Evolutionary conservation across 2,888 invertebrate genomes (phyloP).

Genomic region (Morinoia aosen): DNA sequence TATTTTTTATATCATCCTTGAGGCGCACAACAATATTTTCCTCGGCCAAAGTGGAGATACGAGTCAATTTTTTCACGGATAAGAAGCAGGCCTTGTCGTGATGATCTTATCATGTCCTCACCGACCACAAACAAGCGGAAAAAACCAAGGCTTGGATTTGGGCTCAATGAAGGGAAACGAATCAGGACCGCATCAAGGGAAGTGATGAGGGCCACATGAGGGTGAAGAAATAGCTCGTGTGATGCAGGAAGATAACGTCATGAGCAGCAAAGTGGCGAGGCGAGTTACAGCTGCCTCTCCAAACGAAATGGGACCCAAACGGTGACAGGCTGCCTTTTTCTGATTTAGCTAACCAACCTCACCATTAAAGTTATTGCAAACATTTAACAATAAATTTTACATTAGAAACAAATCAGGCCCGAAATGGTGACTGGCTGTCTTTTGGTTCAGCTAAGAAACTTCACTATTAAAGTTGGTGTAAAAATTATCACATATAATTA

Average conservation of each 20-base stretch:
- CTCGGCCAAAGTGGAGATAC: background rate
- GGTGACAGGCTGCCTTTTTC: too few species aligned
- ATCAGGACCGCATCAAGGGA: background rate
- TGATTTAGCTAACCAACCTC: too few species aligned
- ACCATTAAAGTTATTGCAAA: too few species aligned
- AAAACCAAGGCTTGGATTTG: background rate
- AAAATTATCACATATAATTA: too few species aligned
- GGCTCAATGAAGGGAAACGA: background rate
- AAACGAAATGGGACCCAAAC: background rate
- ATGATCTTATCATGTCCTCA: background rate
- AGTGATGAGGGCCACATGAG: background rate
- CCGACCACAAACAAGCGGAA: background rate
- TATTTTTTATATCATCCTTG: background rate
- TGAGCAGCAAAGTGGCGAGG: background rate
- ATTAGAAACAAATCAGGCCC: too few species aligned
- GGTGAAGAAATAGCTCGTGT: background rate
- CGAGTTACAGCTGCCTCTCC: background rate
- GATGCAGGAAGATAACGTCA: background rate
- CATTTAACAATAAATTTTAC: too few species aligned
- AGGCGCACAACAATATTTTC: background rate
- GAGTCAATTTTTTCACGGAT: background rate
- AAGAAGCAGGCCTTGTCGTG: background rate
- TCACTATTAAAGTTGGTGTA: too few species aligned
- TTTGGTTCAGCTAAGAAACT: too few species aligned
- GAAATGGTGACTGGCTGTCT: too few species aligned